These are phyloP conservation scores for Eilema caniola DNA, from an alignment of 2,888 invertebrate genomes.

Conservation along the genomic window DNA sequence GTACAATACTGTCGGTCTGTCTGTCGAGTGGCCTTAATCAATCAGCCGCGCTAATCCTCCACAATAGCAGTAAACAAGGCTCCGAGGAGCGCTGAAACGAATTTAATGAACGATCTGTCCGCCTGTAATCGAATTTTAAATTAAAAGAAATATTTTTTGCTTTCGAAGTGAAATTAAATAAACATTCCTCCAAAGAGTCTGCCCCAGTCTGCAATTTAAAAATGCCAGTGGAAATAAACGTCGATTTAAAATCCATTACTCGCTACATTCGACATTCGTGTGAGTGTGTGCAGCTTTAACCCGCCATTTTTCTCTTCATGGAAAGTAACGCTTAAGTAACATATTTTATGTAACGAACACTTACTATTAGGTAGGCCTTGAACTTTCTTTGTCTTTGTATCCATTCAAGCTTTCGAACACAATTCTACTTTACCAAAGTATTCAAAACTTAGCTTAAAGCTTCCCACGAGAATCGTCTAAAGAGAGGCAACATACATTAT, in stretches of 20 bases:
- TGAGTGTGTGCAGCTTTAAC: neutral
- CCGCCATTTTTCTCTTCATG: neutral
- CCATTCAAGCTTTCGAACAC: neutral
- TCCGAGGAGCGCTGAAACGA: neutral
- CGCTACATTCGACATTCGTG: neutral
- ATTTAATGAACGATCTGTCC: conserved; percentile 4
- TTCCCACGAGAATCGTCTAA: neutral
- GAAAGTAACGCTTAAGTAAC: neutral
- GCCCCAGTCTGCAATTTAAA: neutral
- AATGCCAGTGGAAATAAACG: neutral
- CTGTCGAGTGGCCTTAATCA: neutral
- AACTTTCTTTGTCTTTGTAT: neutral
- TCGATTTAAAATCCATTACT: neutral
- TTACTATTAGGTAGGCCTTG: neutral
- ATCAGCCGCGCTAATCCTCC: neutral
- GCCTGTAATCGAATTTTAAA: conserved; percentile 1
- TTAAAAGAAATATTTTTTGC: conserved; percentile 4
- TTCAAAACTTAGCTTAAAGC: no score
- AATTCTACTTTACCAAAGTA: neutral
- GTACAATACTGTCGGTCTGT: neutral
- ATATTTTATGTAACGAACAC: neutral
- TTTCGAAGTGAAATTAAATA: neutral
- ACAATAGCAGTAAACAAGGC: neutral
- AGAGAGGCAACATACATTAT: neutral
- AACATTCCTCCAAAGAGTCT: neutral